Conservation (phyloP, 2,797 vertebrate species). For the Trematomus bernacchii region DNA sequence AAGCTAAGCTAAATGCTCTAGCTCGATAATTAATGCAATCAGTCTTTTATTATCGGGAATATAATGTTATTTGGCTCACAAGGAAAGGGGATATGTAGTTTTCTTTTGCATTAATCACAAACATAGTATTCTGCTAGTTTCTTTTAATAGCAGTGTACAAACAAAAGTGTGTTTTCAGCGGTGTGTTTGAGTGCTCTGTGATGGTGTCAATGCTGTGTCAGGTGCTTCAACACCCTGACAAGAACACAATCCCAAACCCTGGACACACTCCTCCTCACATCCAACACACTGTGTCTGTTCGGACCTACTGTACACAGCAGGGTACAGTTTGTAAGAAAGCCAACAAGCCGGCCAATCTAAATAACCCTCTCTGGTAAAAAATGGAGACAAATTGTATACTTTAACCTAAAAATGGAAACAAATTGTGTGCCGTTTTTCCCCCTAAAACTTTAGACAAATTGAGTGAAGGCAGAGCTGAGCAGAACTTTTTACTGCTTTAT, state of each 20-base stretch:
- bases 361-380: slow-evolving; percentile 42
- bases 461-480: slow-evolving; percentile 75
- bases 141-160: background rate
- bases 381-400: slow-evolving; percentile 67
- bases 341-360: slow-evolving; percentile 52
- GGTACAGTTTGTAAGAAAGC: slow-evolving; percentile 24
- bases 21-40: background rate
- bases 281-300: slow-evolving; percentile 10
- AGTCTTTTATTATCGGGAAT: background rate
- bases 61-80: background rate
- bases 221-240: slow-evolving; percentile 8
- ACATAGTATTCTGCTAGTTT: background rate
- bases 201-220: slow-evolving; percentile 17
- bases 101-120: background rate
- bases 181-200: slow-evolving; percentile 4
- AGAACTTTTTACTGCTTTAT: slow-evolving; percentile 67
- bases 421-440: slow-evolving; percentile 49
- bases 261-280: background rate
- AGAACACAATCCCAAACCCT: slow-evolving; percentile 26
- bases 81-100: background rate
- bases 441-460: slow-evolving; percentile 61
- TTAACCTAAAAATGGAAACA: slow-evolving; percentile 72
- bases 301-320: background rate
- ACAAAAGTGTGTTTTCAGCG: slow-evolving; percentile 1
- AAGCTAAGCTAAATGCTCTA: background rate